Conservation (phyloP, 2,113 vertebrate genomes). For the Pyrgilauda ruficollis region DNA sequence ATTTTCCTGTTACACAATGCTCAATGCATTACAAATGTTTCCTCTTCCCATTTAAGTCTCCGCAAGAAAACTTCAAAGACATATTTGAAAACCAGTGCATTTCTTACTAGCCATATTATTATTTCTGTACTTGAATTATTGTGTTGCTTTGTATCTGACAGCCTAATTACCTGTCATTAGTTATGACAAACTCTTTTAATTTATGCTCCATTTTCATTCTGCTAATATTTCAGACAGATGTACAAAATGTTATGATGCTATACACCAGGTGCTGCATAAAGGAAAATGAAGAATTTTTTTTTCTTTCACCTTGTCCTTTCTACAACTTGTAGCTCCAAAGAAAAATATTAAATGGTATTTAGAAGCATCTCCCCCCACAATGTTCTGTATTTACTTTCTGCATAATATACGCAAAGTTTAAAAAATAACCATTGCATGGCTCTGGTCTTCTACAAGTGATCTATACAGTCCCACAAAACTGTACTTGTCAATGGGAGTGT, state of each 20-base stretch:
- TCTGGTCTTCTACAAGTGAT: too few species aligned
- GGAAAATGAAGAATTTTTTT: neutral
- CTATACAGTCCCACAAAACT: neutral
- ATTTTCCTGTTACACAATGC: neutral
- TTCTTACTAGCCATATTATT: neutral
- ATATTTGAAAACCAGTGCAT: neutral
- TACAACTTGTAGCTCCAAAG: neutral
- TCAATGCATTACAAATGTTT: neutral
- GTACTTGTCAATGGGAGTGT: neutral
- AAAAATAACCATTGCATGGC: neutral
- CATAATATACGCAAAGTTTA: neutral
- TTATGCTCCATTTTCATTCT: neutral
- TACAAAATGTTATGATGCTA: neutral
- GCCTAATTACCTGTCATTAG: constrained; percentile 5
- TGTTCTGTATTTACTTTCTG: neutral
- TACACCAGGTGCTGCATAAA: neutral
- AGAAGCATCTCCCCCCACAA: neutral
- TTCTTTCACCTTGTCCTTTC: neutral
- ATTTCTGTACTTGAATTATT: neutral
- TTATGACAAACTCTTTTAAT: neutral
- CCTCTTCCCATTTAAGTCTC: neutral
- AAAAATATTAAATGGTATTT: neutral
- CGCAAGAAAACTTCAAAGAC: neutral
- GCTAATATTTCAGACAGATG: neutral
- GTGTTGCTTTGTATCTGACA: neutral